Evolutionary conservation across 2,888 invertebrate species (phyloP), one percentile per base, ranked within the genome.

Genomic region (Metallyticus violacea): DNA sequence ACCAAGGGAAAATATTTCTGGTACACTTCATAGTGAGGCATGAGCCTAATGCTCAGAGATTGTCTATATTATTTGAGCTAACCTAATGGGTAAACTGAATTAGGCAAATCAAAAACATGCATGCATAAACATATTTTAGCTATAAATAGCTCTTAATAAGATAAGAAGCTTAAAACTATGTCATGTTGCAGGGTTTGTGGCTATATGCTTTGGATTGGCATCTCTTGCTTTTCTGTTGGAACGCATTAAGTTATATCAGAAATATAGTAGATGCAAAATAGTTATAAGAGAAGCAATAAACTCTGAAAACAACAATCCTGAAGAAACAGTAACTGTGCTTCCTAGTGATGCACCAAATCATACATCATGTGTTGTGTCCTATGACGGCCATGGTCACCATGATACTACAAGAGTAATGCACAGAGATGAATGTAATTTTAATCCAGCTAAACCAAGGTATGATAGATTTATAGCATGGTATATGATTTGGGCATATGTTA

Each of bases 171-270:
- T n/a, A n/a, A n/a, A n/a, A n/a, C n/a, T n/a, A n/a, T n/a, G n/a
- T 62, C 7, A 26, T 28, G 77, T 83, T 83, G 7, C 27, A 85
- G 85, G 85, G 26, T 85, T 85, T 77, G 15, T 85, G 7, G 77
- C 28, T 30, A 85, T 79, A 27, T 85, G 85, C 78, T 78, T 77
- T 7, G 78, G 77, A 15, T 76, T 85, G 26, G 22, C 77, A 25
- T 85, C 85, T 5, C 6, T 85, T 6, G 85, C 85, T 29, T 29
- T 85, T 25, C 78, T 85, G 15, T 78, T 85, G 22, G 85, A 85
- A 77, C 78, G 77, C n/a, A 40, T 77, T 22, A 85, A 85, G 26
- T 30, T 85, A 25, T 77, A 79, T 4, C 78, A 78, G 9, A 27
- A 30, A 26, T 85, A 27, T 25, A 27, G 78, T 22, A 76, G 85